Evolutionary conservation across 2,888 invertebrate species (phyloP).

Genomic region (Anoncus sp.): DNA sequence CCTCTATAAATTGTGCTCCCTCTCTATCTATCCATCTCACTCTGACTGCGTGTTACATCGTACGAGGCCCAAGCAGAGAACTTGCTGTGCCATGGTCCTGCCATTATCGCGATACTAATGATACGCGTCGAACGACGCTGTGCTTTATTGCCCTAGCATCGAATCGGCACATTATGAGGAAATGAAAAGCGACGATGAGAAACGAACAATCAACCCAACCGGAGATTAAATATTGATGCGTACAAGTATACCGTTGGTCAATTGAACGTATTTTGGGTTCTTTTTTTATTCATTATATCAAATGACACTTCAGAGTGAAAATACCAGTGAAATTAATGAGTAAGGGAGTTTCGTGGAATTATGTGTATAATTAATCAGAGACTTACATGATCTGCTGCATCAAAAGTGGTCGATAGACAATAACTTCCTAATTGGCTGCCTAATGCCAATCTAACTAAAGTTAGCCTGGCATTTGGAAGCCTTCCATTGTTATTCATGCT

Average conservation of each 20-base stretch:
- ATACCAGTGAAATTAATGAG: background rate
- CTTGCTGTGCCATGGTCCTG: constrained; percentile 12
- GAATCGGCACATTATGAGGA: background rate
- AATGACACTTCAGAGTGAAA: too few species aligned
- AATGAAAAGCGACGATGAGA: background rate
- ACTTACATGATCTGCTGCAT: too few species aligned
- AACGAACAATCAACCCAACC: constrained; percentile 20
- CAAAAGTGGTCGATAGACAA: too few species aligned
- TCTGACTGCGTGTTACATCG: constrained; percentile 20
- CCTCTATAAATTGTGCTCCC: constrained; percentile 37
- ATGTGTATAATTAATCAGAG: too few species aligned
- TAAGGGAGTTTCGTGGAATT: background rate
- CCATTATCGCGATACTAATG: constrained; percentile 54
- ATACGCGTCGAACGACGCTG: constrained; percentile 46
- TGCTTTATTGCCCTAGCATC: constrained; percentile 45
- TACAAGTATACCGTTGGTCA: background rate
- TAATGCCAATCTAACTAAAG: too few species aligned
- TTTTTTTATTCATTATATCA: too few species aligned
- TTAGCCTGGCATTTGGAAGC: too few species aligned
- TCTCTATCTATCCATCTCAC: constrained; percentile 4
- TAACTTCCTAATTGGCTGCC: too few species aligned
- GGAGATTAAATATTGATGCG: constrained; percentile 33
- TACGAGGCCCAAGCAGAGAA: constrained; percentile 9
- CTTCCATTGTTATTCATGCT: too few species aligned
- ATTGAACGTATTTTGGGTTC: background rate